Conservation (phyloP, 2,797 vertebrate genomes). For the Delichon dasypus region DNA sequence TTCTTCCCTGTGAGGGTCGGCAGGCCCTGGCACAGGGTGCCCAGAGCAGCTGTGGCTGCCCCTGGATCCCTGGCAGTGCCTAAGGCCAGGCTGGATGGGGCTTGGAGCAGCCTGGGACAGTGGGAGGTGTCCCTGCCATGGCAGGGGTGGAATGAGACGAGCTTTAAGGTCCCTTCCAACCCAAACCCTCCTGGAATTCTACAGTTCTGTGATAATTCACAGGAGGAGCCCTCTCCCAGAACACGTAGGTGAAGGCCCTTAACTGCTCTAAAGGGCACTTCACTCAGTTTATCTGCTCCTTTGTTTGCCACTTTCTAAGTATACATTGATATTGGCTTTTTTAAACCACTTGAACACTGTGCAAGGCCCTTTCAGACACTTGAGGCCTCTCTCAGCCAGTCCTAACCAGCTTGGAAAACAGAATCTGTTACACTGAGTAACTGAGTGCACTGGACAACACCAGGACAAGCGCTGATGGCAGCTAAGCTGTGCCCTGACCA, state of each 20-base stretch:
- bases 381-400: not conserved
- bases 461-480: not conserved
- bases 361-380: constrained; percentile 60
- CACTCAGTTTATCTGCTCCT: constrained; percentile 81
- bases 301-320: constrained; percentile 75
- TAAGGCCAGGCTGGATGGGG: not conserved
- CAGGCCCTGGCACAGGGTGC: not conserved
- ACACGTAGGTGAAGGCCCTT: constrained; percentile 73
- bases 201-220: not conserved
- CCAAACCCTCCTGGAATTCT: not conserved
- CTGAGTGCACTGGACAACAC: fast-evolving
- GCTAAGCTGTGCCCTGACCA: fast-evolving
- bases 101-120: not conserved
- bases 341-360: constrained; percentile 70
- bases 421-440: not conserved
- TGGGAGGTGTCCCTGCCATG: not conserved
- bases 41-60: not conserved
- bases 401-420: not conserved
- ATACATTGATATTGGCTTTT: constrained; percentile 75
- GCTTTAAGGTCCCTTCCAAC: not conserved
- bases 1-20: fast-evolving
- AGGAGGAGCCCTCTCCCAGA: constrained; percentile 49
- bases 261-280: constrained; percentile 80
- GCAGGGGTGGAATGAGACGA: fast-evolving
- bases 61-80: not conserved